Evolutionary conservation across 2,797 vertebrate species (phyloP).

Genomic region (Alosa sapidissima): DNA sequence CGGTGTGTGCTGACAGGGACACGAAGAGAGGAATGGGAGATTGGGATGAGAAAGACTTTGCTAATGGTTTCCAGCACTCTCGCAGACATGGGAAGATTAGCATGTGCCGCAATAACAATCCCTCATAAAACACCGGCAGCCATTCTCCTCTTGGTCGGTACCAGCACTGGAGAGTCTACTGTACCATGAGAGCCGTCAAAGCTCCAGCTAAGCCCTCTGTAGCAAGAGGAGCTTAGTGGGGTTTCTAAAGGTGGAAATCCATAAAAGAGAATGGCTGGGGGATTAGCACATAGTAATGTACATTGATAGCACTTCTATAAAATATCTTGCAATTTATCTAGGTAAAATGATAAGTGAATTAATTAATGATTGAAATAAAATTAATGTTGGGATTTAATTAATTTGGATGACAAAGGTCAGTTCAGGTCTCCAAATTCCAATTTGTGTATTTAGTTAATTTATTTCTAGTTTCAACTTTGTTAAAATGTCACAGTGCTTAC

Average conservation of each 20-base stretch:
- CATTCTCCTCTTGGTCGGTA: background rate
- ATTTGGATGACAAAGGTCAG: background rate
- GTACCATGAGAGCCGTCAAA: conserved; percentile 3
- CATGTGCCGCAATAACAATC: background rate
- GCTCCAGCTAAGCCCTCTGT: background rate
- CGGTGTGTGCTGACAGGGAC: background rate
- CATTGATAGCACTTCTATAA: background rate
- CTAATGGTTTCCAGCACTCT: conserved; percentile 14
- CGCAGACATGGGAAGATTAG: background rate
- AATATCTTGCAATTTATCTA: background rate
- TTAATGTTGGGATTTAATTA: background rate
- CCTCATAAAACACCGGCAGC: background rate
- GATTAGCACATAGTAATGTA: background rate
- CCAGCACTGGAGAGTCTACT: background rate
- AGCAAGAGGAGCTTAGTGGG: background rate
- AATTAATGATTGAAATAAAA: background rate
- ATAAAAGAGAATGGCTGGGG: conserved; percentile 15
- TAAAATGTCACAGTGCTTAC: background rate
- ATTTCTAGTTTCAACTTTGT: background rate
- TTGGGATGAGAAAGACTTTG: background rate
- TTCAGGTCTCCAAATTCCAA: background rate
- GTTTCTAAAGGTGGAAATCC: conserved; percentile 19
- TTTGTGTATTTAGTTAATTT: background rate
- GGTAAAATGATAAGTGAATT: background rate
- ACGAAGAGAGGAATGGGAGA: background rate